Percentiles rank a stretch among this genome's conserved stretches.
These are phyloP conservation scores for Lasioglossum zephyrum DNA, from an alignment of 2,888 invertebrate species.

Conservation along the genomic window DNA sequence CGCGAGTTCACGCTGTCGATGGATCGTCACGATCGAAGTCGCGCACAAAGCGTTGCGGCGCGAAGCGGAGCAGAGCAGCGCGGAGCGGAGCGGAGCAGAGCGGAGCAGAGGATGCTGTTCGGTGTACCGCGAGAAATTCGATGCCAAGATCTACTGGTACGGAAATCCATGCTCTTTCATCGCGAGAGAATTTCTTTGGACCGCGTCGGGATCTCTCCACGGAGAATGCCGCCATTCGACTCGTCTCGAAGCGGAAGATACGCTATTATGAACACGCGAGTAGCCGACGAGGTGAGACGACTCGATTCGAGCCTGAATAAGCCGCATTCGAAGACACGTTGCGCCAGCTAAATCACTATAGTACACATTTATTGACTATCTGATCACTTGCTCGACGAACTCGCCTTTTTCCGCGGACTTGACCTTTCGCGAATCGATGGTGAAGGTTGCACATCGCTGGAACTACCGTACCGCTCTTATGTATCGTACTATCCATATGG, in stretches of 20 bases:
- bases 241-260: constrained; percentile 19
- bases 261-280: constrained; percentile 26
- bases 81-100: constrained; percentile 36
- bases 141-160: constrained; percentile 45
- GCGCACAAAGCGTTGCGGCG: constrained; percentile 48
- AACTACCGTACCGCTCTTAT: background rate
- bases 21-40: constrained; percentile 33
- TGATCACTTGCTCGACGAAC: background rate
- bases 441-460: background rate
- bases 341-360: background rate
- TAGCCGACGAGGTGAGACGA: background rate
- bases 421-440: constrained; percentile 6
- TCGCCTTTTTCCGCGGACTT: background rate
- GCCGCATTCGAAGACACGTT: background rate
- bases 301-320: background rate
- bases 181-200: constrained; percentile 39
- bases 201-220: background rate
- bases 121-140: constrained; percentile 65
- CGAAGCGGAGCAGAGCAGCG: constrained; percentile 23
- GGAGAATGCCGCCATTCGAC: constrained; percentile 24
- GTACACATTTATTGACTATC: background rate
- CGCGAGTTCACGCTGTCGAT: constrained; percentile 50
- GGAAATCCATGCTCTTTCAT: constrained; percentile 56
- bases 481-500: no score
- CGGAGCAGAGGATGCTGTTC: constrained; percentile 41